These are phyloP conservation scores for Zapornia atra DNA, from an alignment of 2,113 vertebrate genomes.

Conservation along the genomic window DNA sequence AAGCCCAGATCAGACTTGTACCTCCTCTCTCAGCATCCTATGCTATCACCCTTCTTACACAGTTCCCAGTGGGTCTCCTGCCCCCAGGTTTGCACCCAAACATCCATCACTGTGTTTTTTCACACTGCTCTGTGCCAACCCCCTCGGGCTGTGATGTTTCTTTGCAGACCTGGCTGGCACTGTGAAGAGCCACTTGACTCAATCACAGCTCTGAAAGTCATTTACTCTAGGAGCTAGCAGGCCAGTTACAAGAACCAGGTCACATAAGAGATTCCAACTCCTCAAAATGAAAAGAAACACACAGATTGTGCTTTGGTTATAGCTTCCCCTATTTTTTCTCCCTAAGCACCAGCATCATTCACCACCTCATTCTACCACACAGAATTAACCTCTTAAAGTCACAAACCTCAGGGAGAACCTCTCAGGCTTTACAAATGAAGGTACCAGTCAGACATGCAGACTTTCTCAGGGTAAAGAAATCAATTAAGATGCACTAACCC, in stretches of 20 bases:
- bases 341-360: not conserved
- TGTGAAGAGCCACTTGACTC: not conserved
- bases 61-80: fast-evolving
- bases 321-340: not conserved
- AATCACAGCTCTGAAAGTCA: not conserved
- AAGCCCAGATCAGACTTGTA: not conserved
- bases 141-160: not conserved
- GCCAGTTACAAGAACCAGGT: not conserved
- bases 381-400: not conserved
- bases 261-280: not conserved
- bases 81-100: not conserved
- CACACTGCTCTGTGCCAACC: not conserved
- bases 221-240: not conserved
- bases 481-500: too few relatives aligned
- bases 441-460: fast-evolving
- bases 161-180: not conserved
- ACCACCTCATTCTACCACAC: not conserved
- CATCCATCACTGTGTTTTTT: not conserved
- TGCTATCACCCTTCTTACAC: not conserved
- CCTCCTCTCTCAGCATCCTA: not conserved
- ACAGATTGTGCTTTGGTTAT: not conserved
- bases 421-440: fast-evolving
- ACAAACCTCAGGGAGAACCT: not conserved
- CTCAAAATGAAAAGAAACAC: not conserved
- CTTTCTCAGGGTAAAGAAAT: not conserved